phyloP scores from a whole-genome alignment of 1,140 invertebrate genomes.

The Diorhabda carinulata region DNA sequence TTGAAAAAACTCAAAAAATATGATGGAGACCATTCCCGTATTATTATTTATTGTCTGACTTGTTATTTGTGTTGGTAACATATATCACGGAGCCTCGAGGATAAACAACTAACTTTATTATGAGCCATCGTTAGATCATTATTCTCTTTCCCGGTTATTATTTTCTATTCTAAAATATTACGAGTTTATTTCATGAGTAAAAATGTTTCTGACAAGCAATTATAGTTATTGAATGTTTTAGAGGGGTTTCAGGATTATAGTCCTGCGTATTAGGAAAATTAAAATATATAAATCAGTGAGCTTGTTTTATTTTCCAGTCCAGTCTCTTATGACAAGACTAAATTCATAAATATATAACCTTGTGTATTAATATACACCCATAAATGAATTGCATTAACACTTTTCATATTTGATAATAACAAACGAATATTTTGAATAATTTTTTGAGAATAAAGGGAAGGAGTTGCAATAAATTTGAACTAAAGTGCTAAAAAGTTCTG shows the following conservation, averaged over 20 bases:
- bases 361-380: no score
- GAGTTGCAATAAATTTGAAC: no score
- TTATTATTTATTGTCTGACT: conserved; percentile 18
- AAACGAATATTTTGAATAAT: no score
- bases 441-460: no score
- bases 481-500: no score
- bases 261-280: conserved; percentile 7
- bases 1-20: conserved; percentile 8
- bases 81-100: conserved; percentile 13
- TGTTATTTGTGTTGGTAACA: conserved; percentile 20
- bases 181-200: no score
- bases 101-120: conserved; percentile 20
- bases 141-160: not conserved
- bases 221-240: conserved; percentile 9
- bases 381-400: no score
- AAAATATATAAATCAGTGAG: conserved; percentile 10
- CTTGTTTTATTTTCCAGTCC: not conserved
- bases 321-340: no score
- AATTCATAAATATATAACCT: no score
- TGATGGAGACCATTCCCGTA: conserved; percentile 14
- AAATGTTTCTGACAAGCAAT: not conserved
- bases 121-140: conserved; percentile 14
- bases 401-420: no score
- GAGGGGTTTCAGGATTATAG: conserved; percentile 4
- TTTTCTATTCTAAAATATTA: not conserved